Evolutionary conservation across 2,888 invertebrate genomes (phyloP).

Genomic region (Eueremaeus valkanovi): DNA sequence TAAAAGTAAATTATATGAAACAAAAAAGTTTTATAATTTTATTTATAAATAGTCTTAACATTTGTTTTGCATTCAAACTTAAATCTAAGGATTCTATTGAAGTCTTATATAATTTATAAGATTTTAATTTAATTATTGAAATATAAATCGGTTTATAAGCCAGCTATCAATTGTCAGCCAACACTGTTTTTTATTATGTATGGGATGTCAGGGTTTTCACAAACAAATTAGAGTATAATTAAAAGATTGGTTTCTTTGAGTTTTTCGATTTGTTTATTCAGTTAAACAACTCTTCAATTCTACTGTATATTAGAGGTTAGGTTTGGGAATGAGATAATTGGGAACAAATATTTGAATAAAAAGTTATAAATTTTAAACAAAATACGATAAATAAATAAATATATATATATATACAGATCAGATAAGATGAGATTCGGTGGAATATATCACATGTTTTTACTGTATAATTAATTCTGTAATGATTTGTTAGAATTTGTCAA

Average conservation of each 20-base stretch:
- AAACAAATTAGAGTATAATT: background rate
- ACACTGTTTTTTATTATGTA: background rate
- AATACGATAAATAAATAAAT: background rate
- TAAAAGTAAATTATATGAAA: background rate
- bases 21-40: background rate
- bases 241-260: conserved; percentile 5
- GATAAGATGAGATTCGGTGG: conserved; percentile 5
- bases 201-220: conserved; percentile 9
- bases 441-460: background rate
- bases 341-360: conserved; percentile 28
- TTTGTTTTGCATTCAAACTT: background rate
- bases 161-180: background rate
- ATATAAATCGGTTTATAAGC: no score
- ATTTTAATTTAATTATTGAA: no score
- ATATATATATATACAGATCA: no score
- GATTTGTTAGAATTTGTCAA: background rate
- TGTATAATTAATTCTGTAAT: conserved; percentile 20
- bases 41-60: conserved; percentile 23
- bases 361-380: background rate
- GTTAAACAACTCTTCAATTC: background rate
- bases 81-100: no score
- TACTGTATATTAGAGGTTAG: conserved; percentile 24
- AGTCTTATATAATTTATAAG: no score
- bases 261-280: background rate
- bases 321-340: conserved; percentile 31